Percentiles rank a stretch among this genome's conserved stretches.
Evolutionary conservation across 2,113 vertebrate genomes (phyloP).

Genomic region (Syrrhaptes paradoxus): DNA sequence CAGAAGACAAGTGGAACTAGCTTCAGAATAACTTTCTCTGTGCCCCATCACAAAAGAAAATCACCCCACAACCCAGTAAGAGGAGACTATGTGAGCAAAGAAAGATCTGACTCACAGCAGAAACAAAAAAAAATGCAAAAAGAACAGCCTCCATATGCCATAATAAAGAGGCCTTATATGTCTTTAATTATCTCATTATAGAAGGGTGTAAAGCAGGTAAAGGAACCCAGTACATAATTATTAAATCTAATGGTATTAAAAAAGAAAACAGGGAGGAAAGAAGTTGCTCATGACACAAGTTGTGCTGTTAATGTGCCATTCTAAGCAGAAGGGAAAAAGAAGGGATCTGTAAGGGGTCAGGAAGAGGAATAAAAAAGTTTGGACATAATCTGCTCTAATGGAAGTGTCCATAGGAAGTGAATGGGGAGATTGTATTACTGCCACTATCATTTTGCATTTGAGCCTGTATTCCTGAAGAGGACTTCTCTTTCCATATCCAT

Average conservation of each 20-base stretch:
- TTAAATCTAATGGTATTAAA: not conserved
- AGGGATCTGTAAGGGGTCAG: not conserved
- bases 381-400: not conserved
- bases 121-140: slow-evolving; percentile 29
- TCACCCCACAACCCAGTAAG: not conserved
- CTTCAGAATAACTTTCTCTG: not conserved
- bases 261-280: not conserved
- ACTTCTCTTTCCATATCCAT: not conserved
- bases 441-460: not conserved
- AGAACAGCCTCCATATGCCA: not conserved
- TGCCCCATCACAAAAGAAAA: not conserved
- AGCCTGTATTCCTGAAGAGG: not conserved
- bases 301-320: not conserved
- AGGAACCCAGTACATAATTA: not conserved
- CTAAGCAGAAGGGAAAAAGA: not conserved
- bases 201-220: not conserved
- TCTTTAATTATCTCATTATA: slow-evolving; percentile 29
- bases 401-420: not conserved
- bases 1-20: not conserved
- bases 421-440: not conserved
- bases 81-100: not conserved
- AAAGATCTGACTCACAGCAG: slow-evolving; percentile 26
- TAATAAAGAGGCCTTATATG: not conserved
- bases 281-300: not conserved
- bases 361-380: not conserved